A percentile compares a stretch with the other conserved stretches of the same genome.
These are phyloP conservation scores for Empis livida DNA, from an alignment of 2,888 invertebrate species.

Conservation along the genomic window DNA sequence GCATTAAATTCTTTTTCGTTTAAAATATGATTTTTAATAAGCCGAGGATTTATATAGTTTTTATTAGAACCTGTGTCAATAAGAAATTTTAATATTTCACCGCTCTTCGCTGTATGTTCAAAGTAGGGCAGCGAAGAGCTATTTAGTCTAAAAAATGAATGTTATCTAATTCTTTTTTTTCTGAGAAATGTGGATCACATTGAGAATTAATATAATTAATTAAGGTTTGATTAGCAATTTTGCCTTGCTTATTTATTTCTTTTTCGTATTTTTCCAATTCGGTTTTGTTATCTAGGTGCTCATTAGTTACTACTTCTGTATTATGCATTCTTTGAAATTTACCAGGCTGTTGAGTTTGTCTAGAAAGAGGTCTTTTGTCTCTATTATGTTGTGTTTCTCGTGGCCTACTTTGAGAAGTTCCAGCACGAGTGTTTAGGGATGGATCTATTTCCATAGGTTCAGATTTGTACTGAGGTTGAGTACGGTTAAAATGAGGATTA, in stretches of 20 bases:
- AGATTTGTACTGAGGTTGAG: neutral
- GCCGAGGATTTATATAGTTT: neutral
- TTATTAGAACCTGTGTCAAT: neutral
- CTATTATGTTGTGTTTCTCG: neutral
- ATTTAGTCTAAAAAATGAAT: neutral
- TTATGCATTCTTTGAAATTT: neutral
- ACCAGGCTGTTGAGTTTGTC: neutral
- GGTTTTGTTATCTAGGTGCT: neutral
- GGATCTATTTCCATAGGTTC: neutral
- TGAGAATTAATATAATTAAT: no score
- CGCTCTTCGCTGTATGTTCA: constrained; percentile 1
- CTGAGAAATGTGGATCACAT: constrained; percentile 3
- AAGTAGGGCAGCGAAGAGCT: constrained; percentile 4
- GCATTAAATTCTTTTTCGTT: neutral
- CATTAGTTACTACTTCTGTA: neutral
- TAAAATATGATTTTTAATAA: neutral
- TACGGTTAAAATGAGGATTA: neutral
- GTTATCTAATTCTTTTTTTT: neutral
- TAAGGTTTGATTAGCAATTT: neutral
- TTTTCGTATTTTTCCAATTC: neutral
- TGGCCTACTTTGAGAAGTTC: neutral
- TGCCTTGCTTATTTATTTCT: neutral
- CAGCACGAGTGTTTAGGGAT: neutral
- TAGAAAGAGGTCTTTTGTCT: neutral
- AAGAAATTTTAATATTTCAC: neutral